Percentiles rank a stretch among this genome's conserved stretches.
Conservation (phyloP, 2,113 vertebrate genomes). For the Phalacrocorax carbo region DNA sequence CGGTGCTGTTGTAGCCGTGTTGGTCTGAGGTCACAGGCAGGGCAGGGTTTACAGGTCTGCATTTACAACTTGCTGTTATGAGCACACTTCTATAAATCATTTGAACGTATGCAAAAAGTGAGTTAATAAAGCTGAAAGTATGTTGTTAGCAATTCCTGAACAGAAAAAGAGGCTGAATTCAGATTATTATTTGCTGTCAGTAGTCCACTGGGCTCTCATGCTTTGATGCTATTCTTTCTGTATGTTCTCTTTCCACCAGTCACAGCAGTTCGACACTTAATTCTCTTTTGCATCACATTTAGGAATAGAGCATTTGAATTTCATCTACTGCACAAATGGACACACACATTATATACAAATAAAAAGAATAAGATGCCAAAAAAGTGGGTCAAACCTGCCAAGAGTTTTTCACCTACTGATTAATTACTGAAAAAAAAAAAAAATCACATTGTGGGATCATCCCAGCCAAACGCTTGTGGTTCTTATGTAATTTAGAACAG, state of each 20-base stretch:
- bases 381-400: background rate
- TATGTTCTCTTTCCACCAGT: background rate
- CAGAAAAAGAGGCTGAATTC: background rate
- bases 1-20: accelerated
- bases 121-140: background rate
- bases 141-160: background rate
- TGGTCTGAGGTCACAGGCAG: background rate
- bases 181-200: background rate
- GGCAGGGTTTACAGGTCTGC: background rate
- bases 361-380: background rate
- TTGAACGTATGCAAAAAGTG: background rate
- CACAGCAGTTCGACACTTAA: background rate
- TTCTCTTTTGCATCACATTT: background rate
- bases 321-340: background rate
- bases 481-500: background rate
- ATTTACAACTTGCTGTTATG: background rate
- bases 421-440: background rate
- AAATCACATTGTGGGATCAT: background rate
- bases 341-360: background rate
- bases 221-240: background rate
- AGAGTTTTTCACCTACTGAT: constrained; percentile 19
- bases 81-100: background rate
- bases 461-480: background rate
- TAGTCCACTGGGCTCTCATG: background rate
- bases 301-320: background rate